These are phyloP conservation scores for Sminthopsis crassicaudata DNA, from an alignment of 2,113 vertebrate species.

Conservation along the genomic window DNA sequence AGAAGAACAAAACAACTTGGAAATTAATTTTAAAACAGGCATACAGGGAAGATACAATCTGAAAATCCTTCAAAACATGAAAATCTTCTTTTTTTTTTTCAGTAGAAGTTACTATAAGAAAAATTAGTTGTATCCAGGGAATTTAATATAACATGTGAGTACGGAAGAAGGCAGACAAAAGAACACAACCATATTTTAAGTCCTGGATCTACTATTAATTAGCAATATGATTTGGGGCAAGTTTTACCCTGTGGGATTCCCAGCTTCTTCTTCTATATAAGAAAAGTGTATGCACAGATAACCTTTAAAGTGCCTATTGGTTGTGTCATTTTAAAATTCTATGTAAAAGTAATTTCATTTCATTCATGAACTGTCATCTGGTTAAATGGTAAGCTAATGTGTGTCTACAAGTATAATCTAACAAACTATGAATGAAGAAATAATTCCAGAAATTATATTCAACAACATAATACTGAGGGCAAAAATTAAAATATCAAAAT, in stretches of 20 bases:
- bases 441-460: background rate
- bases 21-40: conserved; percentile 73
- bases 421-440: background rate
- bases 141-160: background rate
- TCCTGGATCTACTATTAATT: background rate
- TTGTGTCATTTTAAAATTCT: background rate
- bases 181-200: background rate
- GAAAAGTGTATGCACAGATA: background rate
- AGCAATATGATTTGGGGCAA: background rate
- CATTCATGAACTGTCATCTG: background rate
- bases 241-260: background rate
- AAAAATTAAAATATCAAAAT: background rate
- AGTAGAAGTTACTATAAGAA: conserved; percentile 47
- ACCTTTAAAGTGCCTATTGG: background rate
- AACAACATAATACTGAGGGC: background rate
- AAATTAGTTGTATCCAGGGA: conserved; percentile 11
- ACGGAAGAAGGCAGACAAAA: background rate
- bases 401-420: background rate
- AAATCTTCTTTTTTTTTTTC: conserved; percentile 30
- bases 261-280: background rate
- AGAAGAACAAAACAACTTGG: conserved; percentile 41
- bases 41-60: conserved; percentile 27
- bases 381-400: background rate
- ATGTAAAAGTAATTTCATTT: background rate
- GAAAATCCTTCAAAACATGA: conserved; percentile 19